These are phyloP conservation scores for Callimorpha dominula DNA, from an alignment of 2,888 invertebrate species.

Conservation along the genomic window DNA sequence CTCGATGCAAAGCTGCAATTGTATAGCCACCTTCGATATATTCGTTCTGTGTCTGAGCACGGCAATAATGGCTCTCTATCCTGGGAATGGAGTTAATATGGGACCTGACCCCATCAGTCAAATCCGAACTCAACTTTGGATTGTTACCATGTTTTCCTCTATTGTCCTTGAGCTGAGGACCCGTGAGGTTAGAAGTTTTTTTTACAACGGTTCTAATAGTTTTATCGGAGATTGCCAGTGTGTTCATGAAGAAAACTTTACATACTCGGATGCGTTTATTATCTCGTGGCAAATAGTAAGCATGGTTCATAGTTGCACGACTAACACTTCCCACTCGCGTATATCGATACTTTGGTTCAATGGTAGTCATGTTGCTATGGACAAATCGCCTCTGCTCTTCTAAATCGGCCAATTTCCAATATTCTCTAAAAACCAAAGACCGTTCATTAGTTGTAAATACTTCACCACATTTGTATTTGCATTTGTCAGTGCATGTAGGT, in stretches of 20 bases:
- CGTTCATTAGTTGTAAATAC: not conserved
- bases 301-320: conserved; percentile 30
- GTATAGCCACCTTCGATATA: no score
- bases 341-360: conserved; percentile 35
- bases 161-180: conserved; percentile 5
- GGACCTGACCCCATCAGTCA: no score
- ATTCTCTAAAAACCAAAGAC: not conserved
- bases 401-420: not conserved
- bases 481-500: not conserved
- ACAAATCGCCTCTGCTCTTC: conserved; percentile 23
- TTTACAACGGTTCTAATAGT: conserved; percentile 13
- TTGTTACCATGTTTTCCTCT: no score
- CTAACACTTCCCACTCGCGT: conserved; percentile 27
- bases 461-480: not conserved
- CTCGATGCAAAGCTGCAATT: no score
- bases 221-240: conserved; percentile 33
- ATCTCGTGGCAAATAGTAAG: conserved; percentile 29
- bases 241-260: conserved; percentile 38
- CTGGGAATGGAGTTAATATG: no score
- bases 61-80: no score
- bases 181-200: not conserved
- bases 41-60: no score
- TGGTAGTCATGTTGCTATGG: conserved; percentile 24
- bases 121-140: no score
- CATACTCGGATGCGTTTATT: conserved; percentile 33